A percentile compares a stretch with the other conserved stretches of the same genome.
Evolutionary conservation across 2,797 vertebrate species (phyloP).

Genomic region (Poeciliopsis turneri): DNA sequence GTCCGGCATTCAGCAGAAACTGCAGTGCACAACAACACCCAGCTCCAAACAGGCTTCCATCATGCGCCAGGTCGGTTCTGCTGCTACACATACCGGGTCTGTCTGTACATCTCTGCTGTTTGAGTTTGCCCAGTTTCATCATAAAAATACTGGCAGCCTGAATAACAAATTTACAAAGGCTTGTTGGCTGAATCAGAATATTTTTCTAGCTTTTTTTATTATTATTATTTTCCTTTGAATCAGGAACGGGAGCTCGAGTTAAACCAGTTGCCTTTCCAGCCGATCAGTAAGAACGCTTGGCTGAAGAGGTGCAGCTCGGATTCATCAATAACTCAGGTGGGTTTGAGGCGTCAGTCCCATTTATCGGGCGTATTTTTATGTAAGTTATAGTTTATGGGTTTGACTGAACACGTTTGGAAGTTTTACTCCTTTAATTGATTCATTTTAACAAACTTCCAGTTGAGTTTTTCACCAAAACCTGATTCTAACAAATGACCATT

Average conservation of each 20-base stretch:
- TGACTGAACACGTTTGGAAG: neutral
- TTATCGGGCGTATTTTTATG: neutral
- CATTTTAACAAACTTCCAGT: neutral
- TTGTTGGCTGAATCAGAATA: neutral
- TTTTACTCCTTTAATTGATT: neutral
- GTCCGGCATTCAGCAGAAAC: slow-evolving; percentile 74
- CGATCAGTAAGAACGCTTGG: slow-evolving; percentile 81
- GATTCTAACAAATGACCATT: neutral
- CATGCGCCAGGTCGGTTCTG: slow-evolving; percentile 74
- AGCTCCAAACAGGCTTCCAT: slow-evolving; percentile 72
- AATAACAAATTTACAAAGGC: neutral
- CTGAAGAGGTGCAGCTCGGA: slow-evolving; percentile 79
- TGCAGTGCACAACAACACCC: slow-evolving; percentile 61
- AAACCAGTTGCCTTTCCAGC: slow-evolving; percentile 64
- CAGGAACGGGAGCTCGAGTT: slow-evolving; percentile 79
- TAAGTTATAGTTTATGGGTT: neutral
- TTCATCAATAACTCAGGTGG: slow-evolving; percentile 69
- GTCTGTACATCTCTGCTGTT: neutral
- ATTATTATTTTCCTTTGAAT: neutral
- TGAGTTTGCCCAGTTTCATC: neutral
- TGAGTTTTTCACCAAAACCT: neutral
- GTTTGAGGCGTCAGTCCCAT: slow-evolving; percentile 6
- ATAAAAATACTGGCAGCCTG: neutral
- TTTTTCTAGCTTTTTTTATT: neutral
- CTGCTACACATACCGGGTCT: neutral